These are phyloP conservation scores for Urophycis tenuis DNA, from an alignment of 2,797 vertebrate species.

Conservation along the genomic window DNA sequence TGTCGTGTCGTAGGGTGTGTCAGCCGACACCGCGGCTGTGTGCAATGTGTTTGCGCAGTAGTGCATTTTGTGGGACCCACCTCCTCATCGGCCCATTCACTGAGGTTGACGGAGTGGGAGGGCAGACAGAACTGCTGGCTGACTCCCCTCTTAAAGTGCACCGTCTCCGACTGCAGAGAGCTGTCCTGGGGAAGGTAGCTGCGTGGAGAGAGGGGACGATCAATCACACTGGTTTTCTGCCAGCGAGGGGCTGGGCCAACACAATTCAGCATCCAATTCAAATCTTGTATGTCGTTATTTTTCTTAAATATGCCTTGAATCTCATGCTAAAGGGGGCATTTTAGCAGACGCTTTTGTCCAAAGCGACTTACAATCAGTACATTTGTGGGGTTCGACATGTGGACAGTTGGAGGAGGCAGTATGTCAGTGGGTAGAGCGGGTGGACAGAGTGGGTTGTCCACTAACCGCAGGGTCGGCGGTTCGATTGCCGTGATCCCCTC, in stretches of 20 bases:
- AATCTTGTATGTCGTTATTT: neutral
- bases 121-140: conserved; percentile 97
- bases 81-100: conserved; percentile 95
- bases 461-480: too few relatives aligned
- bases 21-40: too few relatives aligned
- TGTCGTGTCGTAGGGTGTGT: too few relatives aligned
- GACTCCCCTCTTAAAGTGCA: conserved; percentile 91
- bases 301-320: neutral
- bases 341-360: too few relatives aligned
- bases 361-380: too few relatives aligned
- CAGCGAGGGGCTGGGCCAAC: neutral
- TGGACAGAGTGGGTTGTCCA: too few relatives aligned
- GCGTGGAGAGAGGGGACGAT: conserved; percentile 21
- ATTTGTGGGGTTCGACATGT: too few relatives aligned
- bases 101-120: conserved; percentile 91
- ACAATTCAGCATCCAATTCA: conserved; percentile 2
- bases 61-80: conserved; percentile 55
- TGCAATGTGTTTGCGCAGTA: neutral
- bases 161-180: conserved; percentile 91
- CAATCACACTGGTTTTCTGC: conserved; percentile 7
- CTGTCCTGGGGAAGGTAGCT: conserved; percentile 91
- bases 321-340: too few relatives aligned
- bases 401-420: too few relatives aligned
- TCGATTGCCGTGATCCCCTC: too few relatives aligned
- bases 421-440: too few relatives aligned